A percentile compares a stretch with the other conserved stretches of the same genome.
phyloP scores from a whole-genome alignment of 2,888 invertebrate species.

The Polydrusus cervinus region DNA sequence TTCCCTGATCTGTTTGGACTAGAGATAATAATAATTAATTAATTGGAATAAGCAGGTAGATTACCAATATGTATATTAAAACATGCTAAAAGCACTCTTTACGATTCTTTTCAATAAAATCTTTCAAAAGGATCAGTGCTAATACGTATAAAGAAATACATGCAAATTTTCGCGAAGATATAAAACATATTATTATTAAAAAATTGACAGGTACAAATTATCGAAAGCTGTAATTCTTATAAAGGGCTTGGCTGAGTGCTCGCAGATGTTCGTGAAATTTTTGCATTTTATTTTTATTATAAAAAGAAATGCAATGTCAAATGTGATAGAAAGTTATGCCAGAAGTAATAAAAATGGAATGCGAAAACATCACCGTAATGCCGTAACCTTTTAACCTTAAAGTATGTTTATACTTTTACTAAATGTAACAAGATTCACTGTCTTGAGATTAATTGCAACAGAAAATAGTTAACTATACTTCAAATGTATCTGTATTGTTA shows the following conservation, averaged over 20 bases:
- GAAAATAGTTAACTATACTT: no score
- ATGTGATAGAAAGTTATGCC: conserved; percentile 34
- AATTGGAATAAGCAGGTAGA: no score
- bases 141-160: conserved; percentile 15
- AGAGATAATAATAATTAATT: no score
- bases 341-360: conserved; percentile 24
- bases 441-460: not conserved
- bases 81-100: not conserved
- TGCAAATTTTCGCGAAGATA: conserved; percentile 27
- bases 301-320: conserved; percentile 12
- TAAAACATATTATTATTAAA: conserved; percentile 25
- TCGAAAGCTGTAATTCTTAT: conserved; percentile 43
- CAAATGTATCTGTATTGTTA: no score
- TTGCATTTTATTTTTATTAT: conserved; percentile 33
- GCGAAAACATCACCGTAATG: conserved; percentile 18
- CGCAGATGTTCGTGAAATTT: conserved; percentile 32
- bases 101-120: not conserved
- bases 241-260: conserved; percentile 36
- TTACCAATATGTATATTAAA: no score
- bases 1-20: no score
- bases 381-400: conserved; percentile 37
- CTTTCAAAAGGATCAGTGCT: no score
- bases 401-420: conserved; percentile 40
- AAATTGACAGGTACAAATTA: conserved; percentile 49
- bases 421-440: not conserved